A percentile compares a stretch with the other conserved stretches of the same genome.
phyloP scores from a whole-genome alignment of 2,888 invertebrate species.

The Drosophila maculinotata region DNA sequence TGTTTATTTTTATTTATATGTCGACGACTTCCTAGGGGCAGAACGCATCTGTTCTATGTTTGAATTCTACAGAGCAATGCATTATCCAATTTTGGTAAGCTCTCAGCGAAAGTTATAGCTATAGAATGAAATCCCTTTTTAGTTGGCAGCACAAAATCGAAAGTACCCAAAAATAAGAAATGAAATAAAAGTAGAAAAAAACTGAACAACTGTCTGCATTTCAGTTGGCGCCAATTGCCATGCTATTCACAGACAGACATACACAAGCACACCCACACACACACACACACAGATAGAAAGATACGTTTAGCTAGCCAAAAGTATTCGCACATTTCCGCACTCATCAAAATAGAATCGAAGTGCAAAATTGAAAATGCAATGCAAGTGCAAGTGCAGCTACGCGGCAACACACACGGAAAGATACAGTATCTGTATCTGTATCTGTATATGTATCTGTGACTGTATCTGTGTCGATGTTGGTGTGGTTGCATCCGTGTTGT shows the following conservation, averaged over 20 bases:
- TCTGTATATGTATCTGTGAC: slow-evolving; percentile 15
- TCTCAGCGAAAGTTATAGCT: slow-evolving; percentile 41
- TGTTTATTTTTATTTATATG: slow-evolving; percentile 30
- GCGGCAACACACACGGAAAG: slow-evolving; percentile 24
- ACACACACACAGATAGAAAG: slow-evolving; percentile 19
- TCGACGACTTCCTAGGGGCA: slow-evolving; percentile 34
- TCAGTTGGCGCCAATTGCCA: slow-evolving; percentile 58
- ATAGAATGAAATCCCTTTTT: slow-evolving; percentile 24
- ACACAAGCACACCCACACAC: slow-evolving; percentile 19
- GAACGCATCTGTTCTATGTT: slow-evolving; percentile 38
- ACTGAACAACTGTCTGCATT: slow-evolving; percentile 50
- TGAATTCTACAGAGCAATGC: slow-evolving; percentile 1
- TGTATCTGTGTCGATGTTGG: too few relatives aligned
- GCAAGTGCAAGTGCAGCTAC: slow-evolving; percentile 65
- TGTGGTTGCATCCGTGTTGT: slow-evolving; percentile 71
- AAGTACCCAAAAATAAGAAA: slow-evolving; percentile 56
- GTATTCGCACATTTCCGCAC: slow-evolving; percentile 75
- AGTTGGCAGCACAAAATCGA: slow-evolving; percentile 50
- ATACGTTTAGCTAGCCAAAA: slow-evolving; percentile 48
- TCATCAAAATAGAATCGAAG: slow-evolving; percentile 65
- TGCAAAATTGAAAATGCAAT: slow-evolving; percentile 51
- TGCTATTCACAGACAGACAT: slow-evolving; percentile 10
- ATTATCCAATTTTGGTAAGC: slow-evolving; percentile 51
- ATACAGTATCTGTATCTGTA: slow-evolving; percentile 26
- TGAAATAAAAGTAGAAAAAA: slow-evolving; percentile 7